Evolutionary conservation across 2,888 invertebrate genomes (phyloP), one percentile per base, ranked within the genome.

Genomic region (Meghimatium bilineatum): DNA sequence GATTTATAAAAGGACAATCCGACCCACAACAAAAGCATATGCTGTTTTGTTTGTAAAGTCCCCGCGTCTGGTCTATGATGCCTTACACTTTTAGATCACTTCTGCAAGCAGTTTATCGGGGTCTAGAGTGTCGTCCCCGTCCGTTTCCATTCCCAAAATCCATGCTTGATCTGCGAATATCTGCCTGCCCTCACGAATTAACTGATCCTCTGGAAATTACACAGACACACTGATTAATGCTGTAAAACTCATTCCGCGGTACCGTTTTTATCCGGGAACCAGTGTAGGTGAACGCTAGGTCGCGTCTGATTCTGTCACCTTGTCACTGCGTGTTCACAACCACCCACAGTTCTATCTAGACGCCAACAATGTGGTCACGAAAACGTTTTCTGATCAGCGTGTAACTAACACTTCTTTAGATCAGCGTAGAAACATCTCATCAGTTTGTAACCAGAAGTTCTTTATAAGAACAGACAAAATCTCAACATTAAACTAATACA

Each of bases 201-300:
- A 81, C 74, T 74, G 81, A 72, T 81, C 38, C 81, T 44, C 81
- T 72, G 60, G 81, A 81, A 81, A 81, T 81, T 29, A 81, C 72
- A 81, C 74, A 63, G 74, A 72, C 81, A 72, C 56, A 72, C 74
- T 81, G 81, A 81, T 81, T 81, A 81, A 72, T 81, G 81, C 63
- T 36, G 74, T 38, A 38, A n/a, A 80, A 71, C 52, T 80, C 80
- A 80, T 80, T 71, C 71, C 71, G 80, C 56, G 56, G 2, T 38
- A n/a, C 56, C 52, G 52, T 56, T 80, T 69, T 80, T 80, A 80
- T 80, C 80, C 6, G 0, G 49, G 79, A 29, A 34, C 67, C 36
- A 44, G 38, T 38, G 26, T 38, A 49, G 60, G 77, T 63, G 77
- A 77, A 44, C 77, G 77, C 38, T 60, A 23, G 63, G 77, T 77